Percentiles rank a stretch among this genome's conserved stretches.
These are phyloP conservation scores for Neoaliturus tenellus DNA, from an alignment of 2,888 invertebrate species.

Conservation along the genomic window DNA sequence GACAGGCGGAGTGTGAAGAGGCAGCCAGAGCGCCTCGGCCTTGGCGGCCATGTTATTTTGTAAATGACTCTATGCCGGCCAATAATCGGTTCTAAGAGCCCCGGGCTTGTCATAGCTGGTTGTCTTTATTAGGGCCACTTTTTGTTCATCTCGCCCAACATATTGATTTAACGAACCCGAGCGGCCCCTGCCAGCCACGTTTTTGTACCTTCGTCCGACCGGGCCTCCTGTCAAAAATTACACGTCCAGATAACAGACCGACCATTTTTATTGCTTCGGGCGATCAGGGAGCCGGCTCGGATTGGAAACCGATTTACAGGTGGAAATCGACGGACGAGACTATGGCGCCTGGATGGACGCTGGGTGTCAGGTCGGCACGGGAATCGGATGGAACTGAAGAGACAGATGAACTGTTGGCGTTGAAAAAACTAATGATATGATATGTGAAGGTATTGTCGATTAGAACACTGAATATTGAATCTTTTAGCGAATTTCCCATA, in stretches of 20 bases:
- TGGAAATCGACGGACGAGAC: not conserved
- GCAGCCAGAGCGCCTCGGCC: not conserved
- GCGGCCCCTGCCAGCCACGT: not conserved
- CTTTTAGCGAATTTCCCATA: too few species aligned
- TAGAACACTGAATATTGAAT: too few species aligned
- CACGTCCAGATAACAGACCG: not conserved
- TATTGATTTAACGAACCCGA: constrained; percentile 37
- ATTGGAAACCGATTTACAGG: not conserved
- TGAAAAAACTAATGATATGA: too few species aligned
- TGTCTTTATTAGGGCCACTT: constrained; percentile 50
- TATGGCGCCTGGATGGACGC: too few species aligned
- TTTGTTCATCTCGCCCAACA: constrained; percentile 25
- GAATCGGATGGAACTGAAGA: too few species aligned
- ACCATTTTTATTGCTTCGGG: constrained; percentile 5
- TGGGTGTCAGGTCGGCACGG: too few species aligned
- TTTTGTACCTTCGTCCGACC: not conserved
- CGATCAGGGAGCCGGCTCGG: not conserved
- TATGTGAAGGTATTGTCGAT: too few species aligned
- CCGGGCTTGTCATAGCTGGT: constrained; percentile 35
- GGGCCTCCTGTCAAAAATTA: constrained; percentile 19
- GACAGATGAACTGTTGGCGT: too few species aligned
- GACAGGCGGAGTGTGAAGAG: not conserved
- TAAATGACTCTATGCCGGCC: constrained; percentile 54
- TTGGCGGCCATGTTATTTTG: constrained; percentile 49
- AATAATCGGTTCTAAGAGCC: constrained; percentile 51